Evolutionary conservation across 2,797 vertebrate genomes (phyloP), one percentile per base, ranked within the genome.

Genomic region (Anabacerthia variegaticeps): DNA sequence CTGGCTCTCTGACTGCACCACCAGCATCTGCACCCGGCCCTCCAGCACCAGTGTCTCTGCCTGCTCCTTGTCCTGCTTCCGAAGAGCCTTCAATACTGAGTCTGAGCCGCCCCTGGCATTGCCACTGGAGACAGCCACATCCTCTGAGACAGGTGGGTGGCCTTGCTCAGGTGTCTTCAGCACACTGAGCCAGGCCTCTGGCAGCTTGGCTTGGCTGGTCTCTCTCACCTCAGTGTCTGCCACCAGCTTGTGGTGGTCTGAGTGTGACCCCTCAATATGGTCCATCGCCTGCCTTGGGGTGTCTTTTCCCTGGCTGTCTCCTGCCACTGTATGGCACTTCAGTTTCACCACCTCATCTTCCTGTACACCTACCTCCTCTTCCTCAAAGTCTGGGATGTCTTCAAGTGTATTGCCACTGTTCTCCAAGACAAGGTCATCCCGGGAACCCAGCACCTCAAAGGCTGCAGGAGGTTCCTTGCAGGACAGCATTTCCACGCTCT

Each of bases 1-100:
- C 28, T 76, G 97, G 27, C 97, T 97, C 52, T 98, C 96, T 0
- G 98, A 98, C 77, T 98, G 99, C 63, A 99, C 98, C 88, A 99
- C 98, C 19, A 99, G 97, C 99, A 99, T 99, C 95, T 99, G 98
- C 56, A 99, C 99, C 23, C 98, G 98, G 13, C 99, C 99, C 84
- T 99, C 99, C 87, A 99, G 95, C 36, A 99, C 98, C 94, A 99
- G 97, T 0, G 98, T 98, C 55, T 99, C 98, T 0, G 99, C 99
- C 87, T 99, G 99, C 65, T 99, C 99, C 95, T 98, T 99, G 97
- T 99, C 99, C 37, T 98, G 98, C 89, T 98, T 98, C 93, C 98
- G 98, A 86, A 99, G 97, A 3, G 98, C 98, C 92, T 98, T 98
- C 52, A 99, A 96, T 12, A 95, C 94, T 0, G 84, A 97, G 77